Evolutionary conservation across 2,888 invertebrate genomes (phyloP).

Genomic region (Drosophila stalkeri): DNA sequence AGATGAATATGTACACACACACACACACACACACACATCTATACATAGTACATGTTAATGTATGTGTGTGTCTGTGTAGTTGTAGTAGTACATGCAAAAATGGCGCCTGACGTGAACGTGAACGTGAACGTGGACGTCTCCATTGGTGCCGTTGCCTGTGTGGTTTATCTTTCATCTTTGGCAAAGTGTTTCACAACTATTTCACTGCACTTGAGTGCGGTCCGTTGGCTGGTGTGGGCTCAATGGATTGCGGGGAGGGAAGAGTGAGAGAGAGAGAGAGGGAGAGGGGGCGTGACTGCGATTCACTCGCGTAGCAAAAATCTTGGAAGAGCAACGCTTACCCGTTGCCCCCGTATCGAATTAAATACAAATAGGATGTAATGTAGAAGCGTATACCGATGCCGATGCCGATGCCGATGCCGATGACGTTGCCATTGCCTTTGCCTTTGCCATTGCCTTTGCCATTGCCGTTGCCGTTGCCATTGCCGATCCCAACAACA

Average conservation of each 20-base stretch:
- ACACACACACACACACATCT: background rate
- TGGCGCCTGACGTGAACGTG: slow-evolving; percentile 46
- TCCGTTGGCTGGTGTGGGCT: background rate
- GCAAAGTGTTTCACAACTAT: slow-evolving; percentile 81
- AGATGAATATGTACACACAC: background rate
- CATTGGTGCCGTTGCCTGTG: slow-evolving; percentile 37
- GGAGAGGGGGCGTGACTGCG: slow-evolving; percentile 10
- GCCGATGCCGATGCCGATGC: slow-evolving; percentile 16
- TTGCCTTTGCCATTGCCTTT: background rate
- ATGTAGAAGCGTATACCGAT: slow-evolving; percentile 49
- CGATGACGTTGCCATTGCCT: background rate
- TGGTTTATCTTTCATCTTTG: slow-evolving; percentile 81
- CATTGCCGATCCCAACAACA: slow-evolving; percentile 3
- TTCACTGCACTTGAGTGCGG: slow-evolving; percentile 75
- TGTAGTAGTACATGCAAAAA: slow-evolving; percentile 41
- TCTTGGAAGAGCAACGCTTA: slow-evolving; percentile 47
- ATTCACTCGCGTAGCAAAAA: slow-evolving; percentile 67
- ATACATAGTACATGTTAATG: background rate
- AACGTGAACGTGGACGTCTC: slow-evolving; percentile 27
- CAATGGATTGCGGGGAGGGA: background rate
- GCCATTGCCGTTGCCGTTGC: background rate
- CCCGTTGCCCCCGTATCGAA: slow-evolving; percentile 63
- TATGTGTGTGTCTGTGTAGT: slow-evolving; percentile 2
- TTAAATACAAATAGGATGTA: slow-evolving; percentile 75
- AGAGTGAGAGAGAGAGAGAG: too few species aligned